These are phyloP conservation scores for Oostethus manadensis DNA, from an alignment of 2,113 vertebrate species.

Conservation along the genomic window DNA sequence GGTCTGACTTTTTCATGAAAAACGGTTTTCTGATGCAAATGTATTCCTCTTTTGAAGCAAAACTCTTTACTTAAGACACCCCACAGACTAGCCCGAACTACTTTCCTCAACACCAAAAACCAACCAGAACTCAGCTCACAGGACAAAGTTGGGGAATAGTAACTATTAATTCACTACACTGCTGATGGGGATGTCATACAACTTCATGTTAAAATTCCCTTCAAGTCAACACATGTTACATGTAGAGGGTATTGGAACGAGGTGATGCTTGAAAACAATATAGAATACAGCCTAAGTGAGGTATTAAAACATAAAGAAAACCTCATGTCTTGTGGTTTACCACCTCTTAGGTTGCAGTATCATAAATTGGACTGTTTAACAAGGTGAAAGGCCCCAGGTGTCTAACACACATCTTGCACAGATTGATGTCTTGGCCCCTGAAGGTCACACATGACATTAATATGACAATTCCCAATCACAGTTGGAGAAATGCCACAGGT, in stretches of 20 bases:
- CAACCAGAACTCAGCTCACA: too few species aligned
- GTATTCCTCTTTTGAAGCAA: too few species aligned
- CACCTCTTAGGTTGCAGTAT: conserved; percentile 9
- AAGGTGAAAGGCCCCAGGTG: conserved; percentile 40
- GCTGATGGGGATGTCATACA: too few species aligned
- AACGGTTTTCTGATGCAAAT: too few species aligned
- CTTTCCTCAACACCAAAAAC: too few species aligned
- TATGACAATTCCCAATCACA: conserved; percentile 42
- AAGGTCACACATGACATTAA: conserved; percentile 45
- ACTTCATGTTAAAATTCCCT: too few species aligned
- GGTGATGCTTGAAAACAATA: not conserved
- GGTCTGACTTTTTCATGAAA: too few species aligned
- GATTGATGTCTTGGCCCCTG: conserved; percentile 36
- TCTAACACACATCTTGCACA: conserved; percentile 33
- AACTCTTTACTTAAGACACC: too few species aligned
- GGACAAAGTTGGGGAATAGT: too few species aligned
- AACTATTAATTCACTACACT: too few species aligned
- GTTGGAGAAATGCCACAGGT: conserved; percentile 34
- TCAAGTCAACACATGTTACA: not conserved
- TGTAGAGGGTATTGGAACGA: not conserved
- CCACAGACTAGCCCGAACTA: too few species aligned
- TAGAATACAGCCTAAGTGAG: not conserved
- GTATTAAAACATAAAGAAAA: conserved; percentile 1
- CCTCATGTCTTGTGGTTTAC: conserved; percentile 6
- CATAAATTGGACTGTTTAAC: conserved; percentile 26